phyloP scores from a whole-genome alignment of 2,113 vertebrate species.

The Caretta caretta region DNA sequence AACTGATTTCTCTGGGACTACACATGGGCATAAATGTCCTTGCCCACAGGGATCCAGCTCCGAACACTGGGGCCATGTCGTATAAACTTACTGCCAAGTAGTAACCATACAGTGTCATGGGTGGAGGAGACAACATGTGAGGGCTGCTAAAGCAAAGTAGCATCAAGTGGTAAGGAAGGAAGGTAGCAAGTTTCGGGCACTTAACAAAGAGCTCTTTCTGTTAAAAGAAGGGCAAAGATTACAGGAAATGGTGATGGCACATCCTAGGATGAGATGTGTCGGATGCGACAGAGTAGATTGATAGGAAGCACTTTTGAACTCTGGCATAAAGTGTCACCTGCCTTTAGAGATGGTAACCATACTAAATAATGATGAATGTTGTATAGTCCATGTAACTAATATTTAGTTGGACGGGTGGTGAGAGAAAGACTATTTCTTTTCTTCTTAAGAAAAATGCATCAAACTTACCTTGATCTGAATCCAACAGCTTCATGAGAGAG shows the following conservation, averaged over 20 bases:
- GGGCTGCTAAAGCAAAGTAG: background rate
- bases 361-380: background rate
- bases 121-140: too few relatives aligned
- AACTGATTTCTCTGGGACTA: background rate
- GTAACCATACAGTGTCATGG: too few relatives aligned
- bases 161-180: background rate
- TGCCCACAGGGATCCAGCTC: background rate
- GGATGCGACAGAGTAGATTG: background rate
- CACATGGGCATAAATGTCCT: background rate
- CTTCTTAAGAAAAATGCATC: background rate
- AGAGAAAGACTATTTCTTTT: background rate
- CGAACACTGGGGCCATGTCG: background rate
- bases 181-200: background rate
- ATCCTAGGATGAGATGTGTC: background rate
- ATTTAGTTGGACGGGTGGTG: background rate
- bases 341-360: background rate
- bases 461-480: background rate
- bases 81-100: background rate
- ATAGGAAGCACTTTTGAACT: background rate
- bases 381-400: background rate
- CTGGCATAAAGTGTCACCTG: fast-evolving
- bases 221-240: background rate
- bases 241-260: background rate
- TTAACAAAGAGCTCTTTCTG: background rate
- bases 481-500: background rate